Evolutionary conservation across 2,113 vertebrate genomes (phyloP).

Genomic region (Phycodurus eques): DNA sequence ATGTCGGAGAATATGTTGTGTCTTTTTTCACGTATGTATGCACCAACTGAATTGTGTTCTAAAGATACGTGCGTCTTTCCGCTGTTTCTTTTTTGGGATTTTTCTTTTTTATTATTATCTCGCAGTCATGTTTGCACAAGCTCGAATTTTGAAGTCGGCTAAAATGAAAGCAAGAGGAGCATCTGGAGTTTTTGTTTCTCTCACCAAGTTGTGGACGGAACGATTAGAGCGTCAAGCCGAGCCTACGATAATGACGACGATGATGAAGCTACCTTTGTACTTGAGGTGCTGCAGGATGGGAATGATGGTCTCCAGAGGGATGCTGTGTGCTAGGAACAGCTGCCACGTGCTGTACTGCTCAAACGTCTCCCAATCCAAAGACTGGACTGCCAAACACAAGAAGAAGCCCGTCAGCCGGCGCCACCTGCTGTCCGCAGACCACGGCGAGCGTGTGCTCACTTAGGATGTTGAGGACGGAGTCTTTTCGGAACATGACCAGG

Average conservation of each 20-base stretch:
- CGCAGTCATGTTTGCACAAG: too few relatives aligned
- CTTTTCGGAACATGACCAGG: slow-evolving; percentile 96
- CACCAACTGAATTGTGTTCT: too few relatives aligned
- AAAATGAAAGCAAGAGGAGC: too few relatives aligned
- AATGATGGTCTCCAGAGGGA: slow-evolving; percentile 91
- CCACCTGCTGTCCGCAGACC: not conserved
- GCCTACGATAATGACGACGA: slow-evolving; percentile 69
- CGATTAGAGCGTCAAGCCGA: too few relatives aligned
- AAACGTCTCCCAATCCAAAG: slow-evolving; percentile 96
- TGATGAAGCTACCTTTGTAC: slow-evolving; percentile 81
- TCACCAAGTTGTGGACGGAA: too few relatives aligned
- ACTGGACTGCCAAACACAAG: slow-evolving; percentile 78
- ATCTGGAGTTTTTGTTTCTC: slow-evolving; percentile 82
- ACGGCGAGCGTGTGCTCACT: slow-evolving; percentile 75
- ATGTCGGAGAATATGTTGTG: too few relatives aligned
- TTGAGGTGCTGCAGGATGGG: slow-evolving; percentile 96
- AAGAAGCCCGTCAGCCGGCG: not conserved
- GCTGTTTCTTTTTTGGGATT: too few relatives aligned
- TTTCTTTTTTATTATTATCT: too few relatives aligned
- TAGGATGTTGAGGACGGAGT: slow-evolving; percentile 93
- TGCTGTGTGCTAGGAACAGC: slow-evolving; percentile 91
- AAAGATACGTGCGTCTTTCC: too few relatives aligned
- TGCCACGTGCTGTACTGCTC: slow-evolving; percentile 99
- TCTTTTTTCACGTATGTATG: too few relatives aligned
- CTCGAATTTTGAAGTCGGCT: too few relatives aligned